A percentile compares a stretch with the other conserved stretches of the same genome.
Evolutionary conservation across 2,888 invertebrate species (phyloP).

Genomic region (Drosophila melanocephala): DNA sequence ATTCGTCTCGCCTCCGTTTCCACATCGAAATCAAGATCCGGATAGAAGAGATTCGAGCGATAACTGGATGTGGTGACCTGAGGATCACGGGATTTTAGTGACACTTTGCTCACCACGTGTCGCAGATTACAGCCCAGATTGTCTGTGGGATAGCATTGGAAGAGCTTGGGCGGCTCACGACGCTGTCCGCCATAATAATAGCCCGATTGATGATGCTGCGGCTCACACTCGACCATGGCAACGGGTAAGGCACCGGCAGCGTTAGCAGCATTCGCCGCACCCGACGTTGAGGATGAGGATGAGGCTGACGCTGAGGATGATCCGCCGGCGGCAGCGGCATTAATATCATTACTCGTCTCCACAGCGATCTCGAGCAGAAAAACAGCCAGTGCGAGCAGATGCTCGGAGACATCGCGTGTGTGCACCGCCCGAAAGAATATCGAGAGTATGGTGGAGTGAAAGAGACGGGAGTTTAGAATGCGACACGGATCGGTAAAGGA

Average conservation of each 20-base stretch:
- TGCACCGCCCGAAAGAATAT: slow-evolving; percentile 94
- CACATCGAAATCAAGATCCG: slow-evolving; percentile 92
- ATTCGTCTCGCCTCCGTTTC: slow-evolving; percentile 85
- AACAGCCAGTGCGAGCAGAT: slow-evolving; percentile 93
- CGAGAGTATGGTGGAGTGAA: slow-evolving; percentile 88
- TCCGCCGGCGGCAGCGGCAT: slow-evolving; percentile 16
- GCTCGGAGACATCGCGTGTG: slow-evolving; percentile 92
- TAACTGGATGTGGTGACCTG: slow-evolving; percentile 87
- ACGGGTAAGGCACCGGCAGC: slow-evolving; percentile 37
- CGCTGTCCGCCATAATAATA: slow-evolving; percentile 73
- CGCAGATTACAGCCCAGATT: slow-evolving; percentile 91
- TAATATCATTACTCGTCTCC: slow-evolving; percentile 82
- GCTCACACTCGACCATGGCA: slow-evolving; percentile 82
- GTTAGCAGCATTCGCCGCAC: background rate
- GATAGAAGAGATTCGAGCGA: slow-evolving; percentile 88
- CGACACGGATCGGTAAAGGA: slow-evolving; percentile 89
- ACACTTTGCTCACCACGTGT: slow-evolving; percentile 89
- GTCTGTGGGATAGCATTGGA: slow-evolving; percentile 90
- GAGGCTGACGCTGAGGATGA: background rate
- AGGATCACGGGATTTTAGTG: slow-evolving; percentile 87
- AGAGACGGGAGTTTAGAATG: slow-evolving; percentile 84
- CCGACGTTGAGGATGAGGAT: background rate
- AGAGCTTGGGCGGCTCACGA: slow-evolving; percentile 84
- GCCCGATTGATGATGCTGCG: slow-evolving; percentile 68
- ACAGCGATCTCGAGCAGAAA: slow-evolving; percentile 95